phyloP scores from a whole-genome alignment of 1,140 invertebrate genomes.

The Penaeus vannamei region DNA sequence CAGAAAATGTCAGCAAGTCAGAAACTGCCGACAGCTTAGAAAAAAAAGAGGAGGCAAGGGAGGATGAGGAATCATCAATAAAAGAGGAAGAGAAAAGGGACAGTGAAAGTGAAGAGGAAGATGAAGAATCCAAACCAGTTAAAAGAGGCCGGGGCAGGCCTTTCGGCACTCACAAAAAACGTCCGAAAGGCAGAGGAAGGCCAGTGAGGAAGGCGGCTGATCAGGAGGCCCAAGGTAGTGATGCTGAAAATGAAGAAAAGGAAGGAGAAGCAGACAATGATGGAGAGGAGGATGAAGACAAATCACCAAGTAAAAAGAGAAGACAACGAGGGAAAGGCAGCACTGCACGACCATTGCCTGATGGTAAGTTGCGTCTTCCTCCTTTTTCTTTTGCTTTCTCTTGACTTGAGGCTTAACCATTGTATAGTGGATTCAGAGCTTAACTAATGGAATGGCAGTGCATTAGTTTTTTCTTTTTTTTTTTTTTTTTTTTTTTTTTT shows the following conservation, averaged over 20 bases:
- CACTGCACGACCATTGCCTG: constrained; percentile 43
- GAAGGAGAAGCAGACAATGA: constrained; percentile 19
- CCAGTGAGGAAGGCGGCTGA: constrained; percentile 21
- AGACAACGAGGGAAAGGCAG: constrained; percentile 51
- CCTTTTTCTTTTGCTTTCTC: background rate
- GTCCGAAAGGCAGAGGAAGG: background rate
- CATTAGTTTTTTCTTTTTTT: background rate
- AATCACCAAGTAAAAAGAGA: constrained; percentile 22
- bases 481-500: background rate
- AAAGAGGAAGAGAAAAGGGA: constrained; percentile 19
- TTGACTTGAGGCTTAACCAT: background rate
- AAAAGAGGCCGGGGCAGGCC: background rate
- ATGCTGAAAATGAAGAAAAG: constrained; percentile 18
- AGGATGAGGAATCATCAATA: background rate
- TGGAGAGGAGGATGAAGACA: background rate
- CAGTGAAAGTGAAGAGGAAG: background rate
- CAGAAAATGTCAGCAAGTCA: background rate
- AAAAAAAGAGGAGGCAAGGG: constrained; percentile 1
- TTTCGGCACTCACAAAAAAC: background rate
- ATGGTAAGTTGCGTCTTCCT: constrained; percentile 31
- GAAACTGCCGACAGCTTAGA: background rate
- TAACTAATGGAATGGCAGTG: background rate
- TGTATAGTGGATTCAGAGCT: background rate
- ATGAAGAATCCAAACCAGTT: background rate
- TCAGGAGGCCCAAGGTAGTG: constrained; percentile 9